These are phyloP conservation scores for Fukomys damarensis DNA, from an alignment of 2,113 vertebrate species.

Conservation along the genomic window DNA sequence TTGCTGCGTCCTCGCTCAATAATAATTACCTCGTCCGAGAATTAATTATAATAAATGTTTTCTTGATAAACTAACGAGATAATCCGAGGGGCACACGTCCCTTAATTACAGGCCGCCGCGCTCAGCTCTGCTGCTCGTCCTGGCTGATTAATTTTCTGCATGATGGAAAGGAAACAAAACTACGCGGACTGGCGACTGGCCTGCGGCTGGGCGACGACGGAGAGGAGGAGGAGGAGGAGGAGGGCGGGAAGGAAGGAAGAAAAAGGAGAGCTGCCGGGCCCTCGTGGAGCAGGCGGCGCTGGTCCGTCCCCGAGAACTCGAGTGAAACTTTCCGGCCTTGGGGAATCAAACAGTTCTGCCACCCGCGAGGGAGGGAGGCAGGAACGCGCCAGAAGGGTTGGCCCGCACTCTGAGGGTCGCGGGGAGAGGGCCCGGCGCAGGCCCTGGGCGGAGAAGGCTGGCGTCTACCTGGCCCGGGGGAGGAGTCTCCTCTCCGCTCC, in stretches of 20 bases:
- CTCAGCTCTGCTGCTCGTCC: constrained; percentile 89
- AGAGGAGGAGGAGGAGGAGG: background rate
- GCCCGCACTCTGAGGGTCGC: constrained; percentile 57
- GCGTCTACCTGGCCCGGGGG: constrained; percentile 60
- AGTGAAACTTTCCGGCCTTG: constrained; percentile 78
- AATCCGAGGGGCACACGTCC: constrained; percentile 95
- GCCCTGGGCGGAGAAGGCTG: background rate
- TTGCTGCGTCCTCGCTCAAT: constrained; percentile 93
- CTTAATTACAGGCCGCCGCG: constrained; percentile 92
- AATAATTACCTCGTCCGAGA: constrained; percentile 93
- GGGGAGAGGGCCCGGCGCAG: background rate
- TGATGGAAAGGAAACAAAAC: constrained; percentile 91
- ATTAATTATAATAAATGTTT: constrained; percentile 98
- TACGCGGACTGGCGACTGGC: constrained; percentile 74
- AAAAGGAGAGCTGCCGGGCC: background rate
- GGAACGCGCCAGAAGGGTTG: constrained; percentile 64
- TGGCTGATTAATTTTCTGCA: constrained; percentile 93
- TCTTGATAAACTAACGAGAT: constrained; percentile 96
- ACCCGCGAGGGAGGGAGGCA: constrained; percentile 49
- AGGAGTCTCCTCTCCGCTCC: constrained; percentile 32
- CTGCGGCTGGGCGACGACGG: constrained; percentile 62
- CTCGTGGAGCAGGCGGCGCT: background rate
- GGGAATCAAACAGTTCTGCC: constrained; percentile 49
- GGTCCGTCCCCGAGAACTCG: constrained; percentile 48
- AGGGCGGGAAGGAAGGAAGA: background rate